Conservation (phyloP, 1,140 invertebrate species). For the Lethocerus indicus region DNA sequence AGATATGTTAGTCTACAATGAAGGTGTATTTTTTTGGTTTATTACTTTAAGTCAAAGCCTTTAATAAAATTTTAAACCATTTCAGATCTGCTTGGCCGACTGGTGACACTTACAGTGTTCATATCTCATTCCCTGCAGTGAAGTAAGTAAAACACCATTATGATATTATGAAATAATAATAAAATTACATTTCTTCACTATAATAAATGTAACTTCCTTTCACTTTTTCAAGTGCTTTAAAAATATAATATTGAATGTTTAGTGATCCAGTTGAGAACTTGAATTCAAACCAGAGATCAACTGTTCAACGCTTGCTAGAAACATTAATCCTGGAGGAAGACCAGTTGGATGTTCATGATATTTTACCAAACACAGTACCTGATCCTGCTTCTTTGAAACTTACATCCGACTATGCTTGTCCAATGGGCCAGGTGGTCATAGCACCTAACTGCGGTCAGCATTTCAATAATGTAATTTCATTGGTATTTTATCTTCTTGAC, state of each 20-base stretch:
- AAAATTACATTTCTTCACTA: no score
- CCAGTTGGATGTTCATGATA: conserved; percentile 82
- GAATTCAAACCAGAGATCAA: conserved; percentile 70
- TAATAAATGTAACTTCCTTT: no score
- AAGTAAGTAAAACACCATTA: conserved; percentile 69
- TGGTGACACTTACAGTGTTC: conserved; percentile 71
- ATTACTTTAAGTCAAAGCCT: neutral
- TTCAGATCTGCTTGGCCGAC: conserved; percentile 33
- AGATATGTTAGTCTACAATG: neutral
- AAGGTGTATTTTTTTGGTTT: neutral
- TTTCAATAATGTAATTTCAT: no score
- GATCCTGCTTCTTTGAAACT: conserved; percentile 76
- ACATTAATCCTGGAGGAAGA: conserved; percentile 79
- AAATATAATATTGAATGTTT: conserved; percentile 22
- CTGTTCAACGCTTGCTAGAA: conserved; percentile 64
- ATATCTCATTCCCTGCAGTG: conserved; percentile 78
- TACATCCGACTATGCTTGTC: conserved; percentile 82
- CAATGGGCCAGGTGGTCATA: conserved; percentile 80
- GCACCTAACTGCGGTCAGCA: conserved; percentile 70
- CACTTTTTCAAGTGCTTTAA: conserved; percentile 21
- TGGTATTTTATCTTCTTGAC: neutral
- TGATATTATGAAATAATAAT: no score
- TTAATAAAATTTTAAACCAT: neutral
- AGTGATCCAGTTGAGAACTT: conserved; percentile 79
- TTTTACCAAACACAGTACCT: conserved; percentile 82